Conservation (phyloP, 2,797 vertebrate genomes). For the Bovichtus variegatus region DNA sequence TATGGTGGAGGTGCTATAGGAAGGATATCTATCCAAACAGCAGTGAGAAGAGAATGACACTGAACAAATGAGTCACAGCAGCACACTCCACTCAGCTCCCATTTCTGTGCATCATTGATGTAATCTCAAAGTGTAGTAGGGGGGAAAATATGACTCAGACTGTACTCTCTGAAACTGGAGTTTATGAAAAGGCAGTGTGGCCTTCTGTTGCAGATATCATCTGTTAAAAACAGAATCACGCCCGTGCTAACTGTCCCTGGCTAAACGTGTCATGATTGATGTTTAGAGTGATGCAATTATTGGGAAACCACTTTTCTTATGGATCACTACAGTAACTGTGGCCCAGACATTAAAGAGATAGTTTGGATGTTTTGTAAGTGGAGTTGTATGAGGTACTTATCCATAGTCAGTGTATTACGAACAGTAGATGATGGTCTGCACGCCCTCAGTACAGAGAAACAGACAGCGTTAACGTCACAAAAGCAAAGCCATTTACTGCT, state of each 20-base stretch:
- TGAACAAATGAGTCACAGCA: conserved; percentile 68
- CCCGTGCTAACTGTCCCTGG: neutral
- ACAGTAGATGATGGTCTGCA: too few species aligned
- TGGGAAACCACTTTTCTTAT: neutral
- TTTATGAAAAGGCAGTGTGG: conserved; percentile 12
- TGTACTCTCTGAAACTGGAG: conserved; percentile 6
- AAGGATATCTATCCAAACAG: conserved; percentile 39
- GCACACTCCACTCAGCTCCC: conserved; percentile 50
- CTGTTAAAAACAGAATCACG: neutral
- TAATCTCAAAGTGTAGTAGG: conserved; percentile 47
- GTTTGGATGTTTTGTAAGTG: too few species aligned
- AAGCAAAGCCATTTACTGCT: too few species aligned
- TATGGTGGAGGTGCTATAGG: conserved; percentile 42
- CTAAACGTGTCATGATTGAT: neutral
- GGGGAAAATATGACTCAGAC: conserved; percentile 11
- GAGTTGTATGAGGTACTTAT: too few species aligned
- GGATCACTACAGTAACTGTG: conserved; percentile 7
- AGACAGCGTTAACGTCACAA: too few species aligned
- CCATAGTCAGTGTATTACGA: too few species aligned
- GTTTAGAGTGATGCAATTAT: neutral
- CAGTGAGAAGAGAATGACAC: conserved; percentile 41
- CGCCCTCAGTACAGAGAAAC: too few species aligned
- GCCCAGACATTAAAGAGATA: neutral
- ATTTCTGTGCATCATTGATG: conserved; percentile 57
- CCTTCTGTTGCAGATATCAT: neutral